These are phyloP conservation scores for Phainopepla nitens DNA, from an alignment of 2,113 vertebrate genomes.

Conservation along the genomic window DNA sequence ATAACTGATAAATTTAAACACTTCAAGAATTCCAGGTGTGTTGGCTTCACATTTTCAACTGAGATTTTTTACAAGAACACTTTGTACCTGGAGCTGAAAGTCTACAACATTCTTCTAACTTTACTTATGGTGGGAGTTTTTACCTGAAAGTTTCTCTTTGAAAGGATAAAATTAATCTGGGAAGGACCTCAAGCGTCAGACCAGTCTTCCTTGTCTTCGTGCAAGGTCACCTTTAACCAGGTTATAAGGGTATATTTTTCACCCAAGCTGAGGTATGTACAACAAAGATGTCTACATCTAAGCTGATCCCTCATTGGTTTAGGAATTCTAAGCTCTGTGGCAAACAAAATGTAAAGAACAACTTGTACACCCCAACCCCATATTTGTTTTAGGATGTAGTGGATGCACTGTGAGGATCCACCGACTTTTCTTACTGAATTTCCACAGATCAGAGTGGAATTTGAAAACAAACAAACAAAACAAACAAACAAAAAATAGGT, in stretches of 20 bases:
- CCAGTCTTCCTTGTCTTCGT: background rate
- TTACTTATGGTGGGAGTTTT: background rate
- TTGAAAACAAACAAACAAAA: background rate
- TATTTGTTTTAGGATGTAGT: background rate
- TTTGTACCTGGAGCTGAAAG: background rate
- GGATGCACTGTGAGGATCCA: background rate
- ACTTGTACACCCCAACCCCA: background rate
- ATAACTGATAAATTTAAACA: background rate
- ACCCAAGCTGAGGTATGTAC: background rate
- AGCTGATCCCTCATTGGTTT: background rate
- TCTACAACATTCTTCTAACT: background rate
- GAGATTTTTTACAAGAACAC: background rate
- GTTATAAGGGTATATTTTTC: background rate
- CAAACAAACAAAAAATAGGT: background rate
- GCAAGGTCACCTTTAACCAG: background rate
- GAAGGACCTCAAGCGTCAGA: background rate
- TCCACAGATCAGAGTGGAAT: background rate
- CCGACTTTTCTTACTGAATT: background rate
- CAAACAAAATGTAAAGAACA: background rate
- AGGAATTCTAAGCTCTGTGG: background rate
- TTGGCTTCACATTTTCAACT: background rate
- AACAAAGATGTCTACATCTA: background rate
- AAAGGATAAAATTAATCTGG: background rate
- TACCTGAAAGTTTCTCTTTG: background rate
- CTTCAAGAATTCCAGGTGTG: background rate